Percentiles rank a stretch among this genome's conserved stretches.
These are phyloP conservation scores for Sebastes steindachneri DNA, from an alignment of 2,797 vertebrate genomes.

Conservation along the genomic window DNA sequence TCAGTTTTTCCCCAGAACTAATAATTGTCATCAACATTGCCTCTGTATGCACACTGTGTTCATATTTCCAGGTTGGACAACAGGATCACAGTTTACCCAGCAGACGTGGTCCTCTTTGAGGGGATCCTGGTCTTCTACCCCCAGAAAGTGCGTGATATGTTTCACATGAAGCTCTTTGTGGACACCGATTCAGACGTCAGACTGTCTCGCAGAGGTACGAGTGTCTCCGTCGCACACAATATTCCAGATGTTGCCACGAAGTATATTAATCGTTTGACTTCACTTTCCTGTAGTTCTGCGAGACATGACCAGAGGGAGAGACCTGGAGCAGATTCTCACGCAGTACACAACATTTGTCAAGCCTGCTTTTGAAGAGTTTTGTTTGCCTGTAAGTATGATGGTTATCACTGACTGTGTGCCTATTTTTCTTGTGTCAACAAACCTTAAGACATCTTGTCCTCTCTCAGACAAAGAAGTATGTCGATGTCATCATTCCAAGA, in stretches of 20 bases:
- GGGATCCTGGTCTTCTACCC: conserved; percentile 97
- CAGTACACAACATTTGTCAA: conserved; percentile 99
- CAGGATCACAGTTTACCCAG: conserved; percentile 91
- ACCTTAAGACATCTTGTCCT: not conserved
- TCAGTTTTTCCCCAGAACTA: not conserved
- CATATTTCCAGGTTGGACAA: conserved; percentile 85
- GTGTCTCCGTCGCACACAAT: not conserved
- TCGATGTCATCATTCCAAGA: conserved; percentile 96
- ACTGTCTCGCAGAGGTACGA: conserved; percentile 91
- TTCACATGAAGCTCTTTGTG: conserved; percentile 97
- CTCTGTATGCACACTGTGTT: not conserved
- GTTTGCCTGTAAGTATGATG: conserved; percentile 88
- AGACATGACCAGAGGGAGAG: conserved; percentile 93
- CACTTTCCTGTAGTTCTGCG: conserved; percentile 86
- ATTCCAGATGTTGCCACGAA: not conserved
- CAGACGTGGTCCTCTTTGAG: conserved; percentile 95
- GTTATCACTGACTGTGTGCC: not conserved
- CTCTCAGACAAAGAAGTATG: conserved; percentile 96
- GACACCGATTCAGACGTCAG: conserved; percentile 96
- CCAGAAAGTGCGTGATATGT: conserved; percentile 95
- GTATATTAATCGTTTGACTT: not conserved
- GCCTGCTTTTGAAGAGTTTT: conserved; percentile 98
- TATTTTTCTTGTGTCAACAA: not conserved
- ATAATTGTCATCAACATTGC: not conserved
- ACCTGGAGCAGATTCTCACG: conserved; percentile 96